Percentiles rank a stretch among this genome's conserved stretches.
These are phyloP conservation scores for Trichopoda pennipes DNA, from an alignment of 2,888 invertebrate species.

Conservation along the genomic window DNA sequence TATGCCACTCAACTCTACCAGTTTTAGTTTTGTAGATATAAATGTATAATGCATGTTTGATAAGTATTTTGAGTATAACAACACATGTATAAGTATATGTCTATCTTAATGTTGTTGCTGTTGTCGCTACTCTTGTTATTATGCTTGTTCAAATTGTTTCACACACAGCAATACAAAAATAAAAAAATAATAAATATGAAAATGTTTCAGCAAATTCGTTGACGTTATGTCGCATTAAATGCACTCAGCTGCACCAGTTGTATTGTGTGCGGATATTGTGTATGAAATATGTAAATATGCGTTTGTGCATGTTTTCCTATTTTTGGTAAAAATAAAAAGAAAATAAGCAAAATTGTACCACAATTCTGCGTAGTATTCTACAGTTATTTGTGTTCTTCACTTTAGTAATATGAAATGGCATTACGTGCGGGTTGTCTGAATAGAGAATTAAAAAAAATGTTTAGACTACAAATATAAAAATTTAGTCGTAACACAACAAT, in stretches of 20 bases:
- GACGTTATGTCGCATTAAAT: conserved; percentile 63
- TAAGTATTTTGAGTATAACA: neutral
- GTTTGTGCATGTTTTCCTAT: conserved; percentile 24
- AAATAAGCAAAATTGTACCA: conserved; percentile 3
- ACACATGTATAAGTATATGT: conserved; percentile 8
- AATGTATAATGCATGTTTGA: conserved; percentile 33
- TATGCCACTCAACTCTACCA: neutral
- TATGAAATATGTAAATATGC: neutral
- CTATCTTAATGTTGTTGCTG: conserved; percentile 34
- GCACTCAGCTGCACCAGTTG: conserved; percentile 63
- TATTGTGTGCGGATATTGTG: conserved; percentile 22
- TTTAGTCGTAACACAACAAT: no score
- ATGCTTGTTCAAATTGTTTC: conserved; percentile 39
- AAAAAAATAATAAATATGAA: neutral
- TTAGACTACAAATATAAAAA: no score
- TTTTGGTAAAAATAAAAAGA: conserved; percentile 32
- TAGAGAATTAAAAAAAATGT: neutral
- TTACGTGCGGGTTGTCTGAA: neutral
- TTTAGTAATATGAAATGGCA: neutral
- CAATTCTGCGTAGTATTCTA: conserved; percentile 44
- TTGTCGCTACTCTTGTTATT: conserved; percentile 52
- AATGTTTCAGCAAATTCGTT: conserved; percentile 55
- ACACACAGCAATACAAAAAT: neutral
- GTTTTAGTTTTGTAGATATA: neutral
- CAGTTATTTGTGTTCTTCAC: conserved; percentile 20